These are phyloP conservation scores for Calameuta pallipes DNA, from an alignment of 2,888 invertebrate species.

Conservation along the genomic window DNA sequence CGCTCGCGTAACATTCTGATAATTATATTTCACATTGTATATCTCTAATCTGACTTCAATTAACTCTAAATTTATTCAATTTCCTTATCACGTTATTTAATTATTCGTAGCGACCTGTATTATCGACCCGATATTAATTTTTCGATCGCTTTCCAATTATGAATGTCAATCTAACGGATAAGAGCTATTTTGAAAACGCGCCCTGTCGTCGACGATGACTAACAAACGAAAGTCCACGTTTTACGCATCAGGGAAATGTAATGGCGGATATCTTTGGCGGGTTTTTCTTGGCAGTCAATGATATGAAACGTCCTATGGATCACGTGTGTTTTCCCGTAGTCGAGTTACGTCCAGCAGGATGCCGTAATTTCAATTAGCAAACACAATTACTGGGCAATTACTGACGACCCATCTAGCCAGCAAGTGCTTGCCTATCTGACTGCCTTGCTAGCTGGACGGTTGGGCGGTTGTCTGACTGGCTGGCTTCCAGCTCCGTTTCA, in stretches of 20 bases:
- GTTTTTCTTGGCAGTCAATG: not conserved
- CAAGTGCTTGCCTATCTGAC: not conserved
- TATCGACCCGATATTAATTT: too few species aligned
- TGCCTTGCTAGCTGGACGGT: not conserved
- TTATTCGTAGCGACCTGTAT: not conserved
- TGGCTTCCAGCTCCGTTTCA: not conserved
- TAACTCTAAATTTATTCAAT: not conserved
- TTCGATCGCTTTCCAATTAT: too few species aligned
- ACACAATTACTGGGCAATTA: slow-evolving; percentile 57
- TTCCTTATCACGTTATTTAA: not conserved
- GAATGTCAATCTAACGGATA: too few species aligned
- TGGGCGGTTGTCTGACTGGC: too few species aligned
- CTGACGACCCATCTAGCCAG: slow-evolving; percentile 31
- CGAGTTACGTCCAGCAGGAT: slow-evolving; percentile 23
- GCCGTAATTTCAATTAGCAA: slow-evolving; percentile 59
- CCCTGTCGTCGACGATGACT: too few species aligned
- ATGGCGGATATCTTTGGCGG: not conserved
- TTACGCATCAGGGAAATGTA: not conserved
- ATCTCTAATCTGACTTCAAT: not conserved
- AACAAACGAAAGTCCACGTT: too few species aligned
- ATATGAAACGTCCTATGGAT: not conserved
- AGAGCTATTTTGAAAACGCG: too few species aligned
- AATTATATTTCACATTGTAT: not conserved
- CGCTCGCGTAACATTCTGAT: not conserved
- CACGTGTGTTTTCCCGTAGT: slow-evolving; percentile 6